Conservation (phyloP, 2,888 invertebrate genomes). For the Spialia ferax region DNA sequence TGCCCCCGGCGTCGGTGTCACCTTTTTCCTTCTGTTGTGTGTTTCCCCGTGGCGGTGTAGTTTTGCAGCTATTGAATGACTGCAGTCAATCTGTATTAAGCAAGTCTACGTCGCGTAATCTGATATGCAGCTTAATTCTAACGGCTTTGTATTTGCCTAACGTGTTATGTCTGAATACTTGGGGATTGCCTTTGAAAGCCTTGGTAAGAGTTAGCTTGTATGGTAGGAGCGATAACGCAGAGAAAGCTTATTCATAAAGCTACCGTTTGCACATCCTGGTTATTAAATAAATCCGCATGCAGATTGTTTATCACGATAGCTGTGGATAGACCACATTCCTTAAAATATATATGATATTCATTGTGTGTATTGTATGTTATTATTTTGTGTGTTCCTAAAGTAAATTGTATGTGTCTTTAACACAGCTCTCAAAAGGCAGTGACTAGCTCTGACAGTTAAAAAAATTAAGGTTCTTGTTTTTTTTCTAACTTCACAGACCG, state of each 20-base stretch:
- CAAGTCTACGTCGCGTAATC: conserved; percentile 77
- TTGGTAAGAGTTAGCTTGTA: conserved; percentile 5
- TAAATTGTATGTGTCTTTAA: neutral
- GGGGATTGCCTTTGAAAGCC: conserved; percentile 51
- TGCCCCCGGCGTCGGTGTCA: conserved; percentile 79
- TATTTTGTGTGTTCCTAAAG: neutral
- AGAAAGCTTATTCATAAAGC: conserved; percentile 9
- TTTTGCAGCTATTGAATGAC: conserved; percentile 82
- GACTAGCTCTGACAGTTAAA: conserved; percentile 1
- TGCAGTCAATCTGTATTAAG: conserved; percentile 76
- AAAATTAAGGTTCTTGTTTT: conserved; percentile 18
- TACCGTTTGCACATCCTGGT: conserved; percentile 8
- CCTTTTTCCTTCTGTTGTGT: conserved; percentile 78
- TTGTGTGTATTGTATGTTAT: neutral
- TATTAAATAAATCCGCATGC: neutral
- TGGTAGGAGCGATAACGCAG: neutral
- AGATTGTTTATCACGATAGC: neutral
- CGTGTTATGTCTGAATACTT: conserved; percentile 72
- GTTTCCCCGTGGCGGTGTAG: conserved; percentile 74
- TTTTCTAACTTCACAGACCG: conserved; percentile 43
- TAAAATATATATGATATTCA: neutral
- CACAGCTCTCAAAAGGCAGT: conserved; percentile 13
- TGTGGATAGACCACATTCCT: neutral
- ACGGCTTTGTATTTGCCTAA: conserved; percentile 69
- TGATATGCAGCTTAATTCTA: conserved; percentile 76